Base-by-base conservation (phyloP, 2,113 vertebrate genomes). In the Indicator maculatus region DNA sequence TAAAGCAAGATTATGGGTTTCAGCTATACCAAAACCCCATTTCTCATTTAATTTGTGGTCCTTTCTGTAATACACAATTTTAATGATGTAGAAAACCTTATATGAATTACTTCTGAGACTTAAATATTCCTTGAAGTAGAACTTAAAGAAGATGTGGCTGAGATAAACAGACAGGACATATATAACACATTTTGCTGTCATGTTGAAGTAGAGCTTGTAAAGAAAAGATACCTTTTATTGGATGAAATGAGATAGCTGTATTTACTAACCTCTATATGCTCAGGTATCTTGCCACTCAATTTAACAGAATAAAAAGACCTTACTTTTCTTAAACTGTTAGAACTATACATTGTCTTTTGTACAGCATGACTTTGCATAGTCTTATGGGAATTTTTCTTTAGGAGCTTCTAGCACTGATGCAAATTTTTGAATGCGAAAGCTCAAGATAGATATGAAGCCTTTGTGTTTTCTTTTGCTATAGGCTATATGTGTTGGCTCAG, bases 401-500 rank as follows among this genome's bases (percentile, higher is more conserved):
- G 23, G 41, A 83, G 27, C 14, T 70, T 3, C 9, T 82, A 56
- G 27, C 53, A 53, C 36, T 50, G 28, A 47, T 70, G 47, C 14
- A 50, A 9, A 4, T 78, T 36, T 69, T 74, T 90, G 38, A 91
- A 59, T 70, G 31, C 1, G 4, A 47, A 84, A 91, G n/a, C 33
- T 91, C 61, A 33, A 58, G 61, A 59, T 58, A 8, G 0, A 5
- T 63, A 45, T 74, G 56, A 66, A 90, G 20, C 6, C 63, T 31
- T 7, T 56, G 8, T 67, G 26, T 80, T 87, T 91, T 80, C 24
- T 83, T 88, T 78, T 82, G 19, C 5, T 97, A 65, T 95, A 99
- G 99, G 99, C 99, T 86, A 99, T 99, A 97, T 99, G 99, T 92
- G 98, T 99, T 88, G 99, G 99, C 90, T 98, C 99, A 15, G 99